These are phyloP conservation scores for Bubo bubo DNA, from an alignment of 2,113 vertebrate genomes.

Conservation along the genomic window DNA sequence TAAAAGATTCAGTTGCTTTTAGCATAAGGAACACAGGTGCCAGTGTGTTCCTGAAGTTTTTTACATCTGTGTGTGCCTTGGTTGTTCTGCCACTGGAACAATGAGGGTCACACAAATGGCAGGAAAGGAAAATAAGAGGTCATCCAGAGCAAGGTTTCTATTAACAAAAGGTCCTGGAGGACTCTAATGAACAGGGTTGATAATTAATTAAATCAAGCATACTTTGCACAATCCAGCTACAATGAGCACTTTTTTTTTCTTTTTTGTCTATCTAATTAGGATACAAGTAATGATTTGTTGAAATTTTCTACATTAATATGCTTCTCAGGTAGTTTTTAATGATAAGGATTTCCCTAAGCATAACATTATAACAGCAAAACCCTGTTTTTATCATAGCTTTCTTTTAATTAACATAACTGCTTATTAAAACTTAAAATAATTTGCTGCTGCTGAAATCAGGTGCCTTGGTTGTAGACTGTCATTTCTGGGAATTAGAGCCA, in stretches of 20 bases:
- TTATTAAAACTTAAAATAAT: slow-evolving; percentile 64
- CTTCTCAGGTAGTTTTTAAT: slow-evolving; percentile 22
- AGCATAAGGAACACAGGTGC: not conserved
- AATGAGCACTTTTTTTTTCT: fast-evolving
- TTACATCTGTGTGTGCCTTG: not conserved
- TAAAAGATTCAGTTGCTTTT: not conserved
- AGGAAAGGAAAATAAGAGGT: not conserved
- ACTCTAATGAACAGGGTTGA: not conserved
- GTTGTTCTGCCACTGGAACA: not conserved
- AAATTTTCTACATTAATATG: slow-evolving; percentile 4
- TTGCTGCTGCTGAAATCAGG: slow-evolving; percentile 32
- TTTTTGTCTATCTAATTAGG: not conserved
- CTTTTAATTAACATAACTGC: slow-evolving; percentile 50
- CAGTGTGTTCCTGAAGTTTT: not conserved
- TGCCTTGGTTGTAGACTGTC: not conserved
- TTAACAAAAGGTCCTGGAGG: not conserved
- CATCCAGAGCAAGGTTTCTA: not conserved
- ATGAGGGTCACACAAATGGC: not conserved
- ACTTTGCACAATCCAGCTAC: not conserved
- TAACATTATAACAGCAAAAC: slow-evolving; percentile 3
- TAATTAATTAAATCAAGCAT: slow-evolving; percentile 10
- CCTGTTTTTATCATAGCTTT: slow-evolving; percentile 21
- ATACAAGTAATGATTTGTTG: not conserved
- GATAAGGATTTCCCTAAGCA: slow-evolving; percentile 35
- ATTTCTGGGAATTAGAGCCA: not conserved